These are phyloP conservation scores for Marcusenius ussheri DNA, from an alignment of 2,113 vertebrate species.

Conservation along the genomic window DNA sequence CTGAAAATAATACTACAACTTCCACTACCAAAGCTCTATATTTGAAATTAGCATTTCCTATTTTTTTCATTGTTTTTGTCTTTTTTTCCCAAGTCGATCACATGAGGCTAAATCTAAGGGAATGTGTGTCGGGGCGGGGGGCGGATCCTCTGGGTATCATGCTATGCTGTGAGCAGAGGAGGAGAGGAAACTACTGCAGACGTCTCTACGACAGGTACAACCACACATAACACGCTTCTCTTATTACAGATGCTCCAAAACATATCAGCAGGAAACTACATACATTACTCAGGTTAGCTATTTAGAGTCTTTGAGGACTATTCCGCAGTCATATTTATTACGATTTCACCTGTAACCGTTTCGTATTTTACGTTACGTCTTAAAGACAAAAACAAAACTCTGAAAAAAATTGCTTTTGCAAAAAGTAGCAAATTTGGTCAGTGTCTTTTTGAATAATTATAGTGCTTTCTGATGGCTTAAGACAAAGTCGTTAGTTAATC, in stretches of 20 bases:
- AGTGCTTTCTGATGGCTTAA: slow-evolving; percentile 98
- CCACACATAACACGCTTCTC: slow-evolving; percentile 68
- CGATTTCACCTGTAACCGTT: slow-evolving; percentile 50
- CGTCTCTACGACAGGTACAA: slow-evolving; percentile 78
- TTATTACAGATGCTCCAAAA: slow-evolving; percentile 71
- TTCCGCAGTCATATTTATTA: slow-evolving; percentile 64
- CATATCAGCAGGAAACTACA: slow-evolving; percentile 75
- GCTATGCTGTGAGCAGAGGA: slow-evolving; percentile 71
- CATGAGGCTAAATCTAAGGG: slow-evolving; percentile 55
- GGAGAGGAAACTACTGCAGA: slow-evolving; percentile 80
- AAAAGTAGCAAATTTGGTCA: slow-evolving; percentile 83
- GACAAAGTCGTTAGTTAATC: slow-evolving; percentile 85
- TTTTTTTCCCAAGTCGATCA: slow-evolving; percentile 55
- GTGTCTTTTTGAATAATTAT: slow-evolving; percentile 73
- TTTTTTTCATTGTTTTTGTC: slow-evolving; percentile 52
- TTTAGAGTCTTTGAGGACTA: slow-evolving; percentile 82
- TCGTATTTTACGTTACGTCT: slow-evolving; percentile 67
- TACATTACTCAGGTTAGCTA: slow-evolving; percentile 80
- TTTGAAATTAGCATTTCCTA: slow-evolving; percentile 44
- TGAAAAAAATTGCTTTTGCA: slow-evolving; percentile 64
- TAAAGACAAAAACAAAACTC: slow-evolving; percentile 73
- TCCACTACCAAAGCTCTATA: slow-evolving; percentile 42
- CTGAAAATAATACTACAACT: slow-evolving; percentile 35
- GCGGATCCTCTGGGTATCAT: slow-evolving; percentile 59
- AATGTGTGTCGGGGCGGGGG: slow-evolving; percentile 9